These are phyloP conservation scores for Halcyon leucocephala DNA, from an alignment of 2,797 vertebrate genomes.

Conservation along the genomic window DNA sequence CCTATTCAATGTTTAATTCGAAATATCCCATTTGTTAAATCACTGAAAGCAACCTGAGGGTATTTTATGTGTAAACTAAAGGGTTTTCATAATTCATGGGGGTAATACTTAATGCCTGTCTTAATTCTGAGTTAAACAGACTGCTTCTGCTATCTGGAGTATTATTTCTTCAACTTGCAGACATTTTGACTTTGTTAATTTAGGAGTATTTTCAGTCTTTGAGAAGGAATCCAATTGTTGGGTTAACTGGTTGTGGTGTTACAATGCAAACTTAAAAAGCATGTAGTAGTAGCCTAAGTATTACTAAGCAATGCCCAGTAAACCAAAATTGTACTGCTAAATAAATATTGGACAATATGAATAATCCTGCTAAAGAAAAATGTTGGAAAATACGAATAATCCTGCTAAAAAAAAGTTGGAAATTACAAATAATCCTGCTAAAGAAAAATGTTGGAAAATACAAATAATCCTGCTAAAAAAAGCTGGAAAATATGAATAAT, in stretches of 20 bases:
- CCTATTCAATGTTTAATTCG: not conserved
- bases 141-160: not conserved
- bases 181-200: not conserved
- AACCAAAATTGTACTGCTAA: not conserved
- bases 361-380: not conserved
- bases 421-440: accelerated
- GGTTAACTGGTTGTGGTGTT: not conserved
- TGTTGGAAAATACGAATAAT: accelerated
- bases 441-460: not conserved
- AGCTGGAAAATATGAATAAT: accelerated
- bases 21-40: not conserved
- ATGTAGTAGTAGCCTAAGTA: not conserved
- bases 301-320: not conserved
- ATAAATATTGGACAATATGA: not conserved
- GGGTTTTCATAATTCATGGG: not conserved
- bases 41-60: not conserved
- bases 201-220: not conserved
- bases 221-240: not conserved
- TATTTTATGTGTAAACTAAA: not conserved
- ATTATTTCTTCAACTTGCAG: not conserved
- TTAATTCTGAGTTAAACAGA: not conserved
- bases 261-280: not conserved
- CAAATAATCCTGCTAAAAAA: accelerated
- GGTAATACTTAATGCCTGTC: no score
- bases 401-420: not conserved